Evolutionary conservation across 1,140 invertebrate genomes (phyloP).

Genomic region (Aradophagus sp.): DNA sequence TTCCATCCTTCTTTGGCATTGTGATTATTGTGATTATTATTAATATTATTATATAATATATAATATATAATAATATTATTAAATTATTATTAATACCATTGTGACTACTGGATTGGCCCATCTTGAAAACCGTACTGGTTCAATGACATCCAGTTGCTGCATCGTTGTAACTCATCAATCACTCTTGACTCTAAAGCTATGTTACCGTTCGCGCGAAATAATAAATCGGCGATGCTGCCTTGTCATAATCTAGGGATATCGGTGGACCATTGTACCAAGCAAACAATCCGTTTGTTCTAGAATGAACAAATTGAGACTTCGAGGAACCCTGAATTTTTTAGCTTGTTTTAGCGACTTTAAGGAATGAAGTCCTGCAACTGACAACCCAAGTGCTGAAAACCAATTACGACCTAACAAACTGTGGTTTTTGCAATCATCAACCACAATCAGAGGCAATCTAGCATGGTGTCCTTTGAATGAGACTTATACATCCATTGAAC

Average conservation of each 20-base stretch:
- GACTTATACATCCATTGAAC: not conserved
- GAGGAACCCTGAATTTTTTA: not conserved
- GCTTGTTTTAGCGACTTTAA: too few relatives aligned
- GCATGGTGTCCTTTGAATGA: not conserved
- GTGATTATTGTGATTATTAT: not conserved
- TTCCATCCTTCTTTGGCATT: too few relatives aligned
- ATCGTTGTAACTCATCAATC: constrained; percentile 29
- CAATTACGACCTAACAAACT: not conserved
- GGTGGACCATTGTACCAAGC: constrained; percentile 1
- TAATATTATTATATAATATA: too few relatives aligned
- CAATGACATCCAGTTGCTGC: too few relatives aligned
- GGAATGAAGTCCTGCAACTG: not conserved
- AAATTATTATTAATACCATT: too few relatives aligned
- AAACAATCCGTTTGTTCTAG: too few relatives aligned
- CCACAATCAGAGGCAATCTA: constrained; percentile 5
- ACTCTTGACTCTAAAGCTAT: constrained; percentile 61
- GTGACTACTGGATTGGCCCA: too few relatives aligned
- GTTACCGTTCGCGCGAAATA: not conserved
- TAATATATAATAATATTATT: too few relatives aligned
- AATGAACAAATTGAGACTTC: too few relatives aligned
- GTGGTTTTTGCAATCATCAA: constrained; percentile 18
- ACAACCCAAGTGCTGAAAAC: not conserved
- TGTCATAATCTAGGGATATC: not conserved
- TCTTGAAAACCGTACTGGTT: too few relatives aligned
- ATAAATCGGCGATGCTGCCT: not conserved